Evolutionary conservation across 2,113 vertebrate genomes (phyloP).

Genomic region (Crotalus horridus): DNA sequence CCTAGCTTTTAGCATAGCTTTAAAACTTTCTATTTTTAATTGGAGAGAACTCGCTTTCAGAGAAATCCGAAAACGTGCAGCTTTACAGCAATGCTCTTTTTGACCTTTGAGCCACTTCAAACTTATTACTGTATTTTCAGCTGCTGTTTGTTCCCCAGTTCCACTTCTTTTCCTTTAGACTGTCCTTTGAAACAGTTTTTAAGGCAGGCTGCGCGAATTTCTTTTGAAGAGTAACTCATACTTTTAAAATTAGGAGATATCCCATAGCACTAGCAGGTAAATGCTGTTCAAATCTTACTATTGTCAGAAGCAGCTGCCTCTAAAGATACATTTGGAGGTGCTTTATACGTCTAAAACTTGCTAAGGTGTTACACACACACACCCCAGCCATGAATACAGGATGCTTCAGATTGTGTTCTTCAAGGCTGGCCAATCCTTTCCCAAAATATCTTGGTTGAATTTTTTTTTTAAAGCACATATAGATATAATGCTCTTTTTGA

Average conservation of each 20-base stretch:
- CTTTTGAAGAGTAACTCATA: not conserved
- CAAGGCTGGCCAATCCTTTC: not conserved
- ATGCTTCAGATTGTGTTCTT: not conserved
- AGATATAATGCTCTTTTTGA: not conserved
- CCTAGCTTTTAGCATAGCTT: not conserved
- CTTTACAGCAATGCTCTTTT: not conserved
- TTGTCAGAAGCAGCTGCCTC: not conserved
- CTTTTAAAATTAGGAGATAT: not conserved
- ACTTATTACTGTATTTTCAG: not conserved
- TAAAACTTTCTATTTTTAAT: not conserved
- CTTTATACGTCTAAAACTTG: not conserved
- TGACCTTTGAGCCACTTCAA: not conserved
- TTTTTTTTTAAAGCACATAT: not conserved
- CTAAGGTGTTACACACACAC: not conserved
- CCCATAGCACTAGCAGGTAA: not conserved
- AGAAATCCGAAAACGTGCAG: not conserved
- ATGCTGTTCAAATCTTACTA: not conserved
- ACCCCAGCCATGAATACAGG: not conserved
- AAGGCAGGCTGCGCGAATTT: not conserved
- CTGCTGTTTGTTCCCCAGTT: not conserved
- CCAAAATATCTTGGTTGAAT: not conserved
- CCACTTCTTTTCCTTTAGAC: not conserved
- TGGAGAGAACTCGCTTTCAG: not conserved
- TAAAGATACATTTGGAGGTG: not conserved
- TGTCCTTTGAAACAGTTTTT: not conserved